phyloP scores from a whole-genome alignment of 2,797 vertebrate genomes.

The Enteromius trimaculatus region DNA sequence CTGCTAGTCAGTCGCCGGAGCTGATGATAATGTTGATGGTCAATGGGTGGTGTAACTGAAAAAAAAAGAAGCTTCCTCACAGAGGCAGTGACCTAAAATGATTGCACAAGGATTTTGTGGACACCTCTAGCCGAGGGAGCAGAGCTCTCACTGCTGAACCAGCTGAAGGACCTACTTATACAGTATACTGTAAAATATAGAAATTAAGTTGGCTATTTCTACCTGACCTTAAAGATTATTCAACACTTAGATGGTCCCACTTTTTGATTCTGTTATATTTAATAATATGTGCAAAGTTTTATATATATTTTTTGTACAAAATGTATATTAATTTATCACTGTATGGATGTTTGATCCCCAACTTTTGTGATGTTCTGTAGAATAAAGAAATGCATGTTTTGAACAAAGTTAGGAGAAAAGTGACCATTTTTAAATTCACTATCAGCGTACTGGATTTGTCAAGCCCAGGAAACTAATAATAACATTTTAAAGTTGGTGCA shows the following conservation, averaged over 20 bases:
- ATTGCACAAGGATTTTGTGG: constrained; percentile 39
- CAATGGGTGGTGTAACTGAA: constrained; percentile 25
- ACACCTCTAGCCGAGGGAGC: constrained; percentile 22
- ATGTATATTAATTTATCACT: not conserved
- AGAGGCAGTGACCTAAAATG: constrained; percentile 43
- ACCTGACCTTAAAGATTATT: not conserved
- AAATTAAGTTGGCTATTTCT: not conserved
- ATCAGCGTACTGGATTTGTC: not conserved
- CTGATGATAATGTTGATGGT: constrained; percentile 42
- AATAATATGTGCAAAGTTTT: not conserved
- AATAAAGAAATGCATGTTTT: not conserved
- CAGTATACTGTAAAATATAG: not conserved
- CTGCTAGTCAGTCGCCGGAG: constrained; percentile 22
- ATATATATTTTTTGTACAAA: not conserved
- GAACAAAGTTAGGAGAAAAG: not conserved
- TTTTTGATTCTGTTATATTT: not conserved
- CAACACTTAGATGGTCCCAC: not conserved
- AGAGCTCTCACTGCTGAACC: constrained; percentile 4
- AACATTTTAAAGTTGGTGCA: no score
- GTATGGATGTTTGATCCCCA: not conserved
- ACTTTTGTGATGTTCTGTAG: not conserved
- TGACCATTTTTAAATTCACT: not conserved
- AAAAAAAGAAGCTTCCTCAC: constrained; percentile 20
- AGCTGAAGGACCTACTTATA: not conserved
- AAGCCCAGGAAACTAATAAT: not conserved